Evolutionary conservation across 2,113 vertebrate species (phyloP).

Genomic region (Calypte anna): DNA sequence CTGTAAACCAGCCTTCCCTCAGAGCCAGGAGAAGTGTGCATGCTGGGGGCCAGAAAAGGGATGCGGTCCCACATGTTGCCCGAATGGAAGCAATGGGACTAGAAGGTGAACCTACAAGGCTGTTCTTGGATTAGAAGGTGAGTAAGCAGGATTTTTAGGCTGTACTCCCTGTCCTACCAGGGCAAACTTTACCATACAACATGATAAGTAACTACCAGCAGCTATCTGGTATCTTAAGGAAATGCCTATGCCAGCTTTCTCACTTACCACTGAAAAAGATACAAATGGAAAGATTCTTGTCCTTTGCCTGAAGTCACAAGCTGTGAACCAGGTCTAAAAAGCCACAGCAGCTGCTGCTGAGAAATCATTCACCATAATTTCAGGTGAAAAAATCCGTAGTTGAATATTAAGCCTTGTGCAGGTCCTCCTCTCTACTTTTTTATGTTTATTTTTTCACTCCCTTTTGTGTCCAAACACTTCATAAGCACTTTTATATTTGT

Average conservation of each 20-base stretch:
- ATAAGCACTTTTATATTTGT: conserved; percentile 60
- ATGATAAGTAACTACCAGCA: neutral
- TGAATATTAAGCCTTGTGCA: conserved; percentile 4
- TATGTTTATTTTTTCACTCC: conserved; percentile 22
- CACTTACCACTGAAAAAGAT: neutral
- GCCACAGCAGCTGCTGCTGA: neutral
- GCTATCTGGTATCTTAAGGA: neutral
- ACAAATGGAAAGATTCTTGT: neutral
- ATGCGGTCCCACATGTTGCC: neutral
- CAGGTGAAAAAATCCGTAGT: neutral
- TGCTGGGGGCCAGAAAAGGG: neutral
- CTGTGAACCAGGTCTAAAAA: conserved; percentile 17
- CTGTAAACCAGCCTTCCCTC: neutral
- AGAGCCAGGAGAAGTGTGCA: neutral
- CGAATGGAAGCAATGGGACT: neutral
- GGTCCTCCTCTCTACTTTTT: conserved; percentile 23
- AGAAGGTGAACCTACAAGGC: neutral
- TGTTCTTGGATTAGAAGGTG: neutral
- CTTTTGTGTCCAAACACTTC: conserved; percentile 47
- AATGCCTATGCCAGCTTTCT: neutral
- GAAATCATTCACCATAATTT: conserved; percentile 21
- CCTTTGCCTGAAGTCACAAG: neutral
- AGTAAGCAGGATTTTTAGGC: neutral
- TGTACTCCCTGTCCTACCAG: neutral
- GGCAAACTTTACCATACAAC: neutral